Conservation (phyloP, 2,113 vertebrate species). For the Malurus melanocephalus region DNA sequence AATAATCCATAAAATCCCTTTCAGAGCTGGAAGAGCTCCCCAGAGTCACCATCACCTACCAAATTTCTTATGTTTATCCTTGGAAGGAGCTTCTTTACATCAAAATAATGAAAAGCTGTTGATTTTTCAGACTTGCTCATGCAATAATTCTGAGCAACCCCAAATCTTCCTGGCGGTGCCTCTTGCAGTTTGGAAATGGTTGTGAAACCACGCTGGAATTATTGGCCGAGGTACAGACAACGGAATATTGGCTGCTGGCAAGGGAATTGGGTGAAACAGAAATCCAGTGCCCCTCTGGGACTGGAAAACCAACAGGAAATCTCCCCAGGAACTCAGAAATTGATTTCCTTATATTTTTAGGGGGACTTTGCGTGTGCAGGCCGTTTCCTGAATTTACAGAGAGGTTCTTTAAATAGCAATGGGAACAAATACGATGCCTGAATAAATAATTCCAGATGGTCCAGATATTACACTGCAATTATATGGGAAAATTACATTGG, state of each 20-base stretch:
- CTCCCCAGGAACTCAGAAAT: slow-evolving; percentile 3
- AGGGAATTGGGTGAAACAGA: slow-evolving; percentile 38
- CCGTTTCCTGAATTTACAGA: background rate
- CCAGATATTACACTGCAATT: background rate
- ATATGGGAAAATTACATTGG: slow-evolving; percentile 27
- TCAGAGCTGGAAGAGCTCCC: background rate
- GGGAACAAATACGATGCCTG: background rate
- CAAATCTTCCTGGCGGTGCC: background rate
- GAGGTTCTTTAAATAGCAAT: slow-evolving; percentile 24
- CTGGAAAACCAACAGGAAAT: slow-evolving; percentile 2
- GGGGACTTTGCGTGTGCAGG: background rate
- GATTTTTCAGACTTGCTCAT: background rate
- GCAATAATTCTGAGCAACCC: background rate
- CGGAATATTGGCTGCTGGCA: slow-evolving; percentile 36
- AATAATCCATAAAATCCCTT: background rate
- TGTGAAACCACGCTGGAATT: slow-evolving; percentile 30
- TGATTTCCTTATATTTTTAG: background rate
- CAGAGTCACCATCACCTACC: background rate
- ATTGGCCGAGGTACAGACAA: slow-evolving; percentile 25
- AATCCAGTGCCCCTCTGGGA: background rate
- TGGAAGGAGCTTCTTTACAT: background rate
- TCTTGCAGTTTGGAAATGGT: slow-evolving; percentile 26
- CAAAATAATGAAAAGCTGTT: background rate
- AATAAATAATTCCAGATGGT: slow-evolving; percentile 51
- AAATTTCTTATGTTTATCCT: background rate